These are phyloP conservation scores for Eurytemora carolleeae DNA, from an alignment of 1,140 invertebrate genomes.

Conservation along the genomic window DNA sequence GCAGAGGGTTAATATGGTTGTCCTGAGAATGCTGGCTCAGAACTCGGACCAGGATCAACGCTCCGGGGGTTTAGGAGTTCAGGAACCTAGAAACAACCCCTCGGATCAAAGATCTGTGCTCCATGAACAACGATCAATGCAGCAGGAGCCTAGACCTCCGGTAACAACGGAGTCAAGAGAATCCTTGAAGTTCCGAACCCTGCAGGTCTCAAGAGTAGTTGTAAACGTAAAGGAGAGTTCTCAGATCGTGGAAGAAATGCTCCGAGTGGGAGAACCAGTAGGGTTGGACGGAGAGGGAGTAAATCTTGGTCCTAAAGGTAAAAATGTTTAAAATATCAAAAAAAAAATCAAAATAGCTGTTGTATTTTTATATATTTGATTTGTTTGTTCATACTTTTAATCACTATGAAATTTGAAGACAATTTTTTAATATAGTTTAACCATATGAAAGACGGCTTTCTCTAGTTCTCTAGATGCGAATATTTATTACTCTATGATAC, in stretches of 20 bases:
- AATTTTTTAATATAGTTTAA: too few relatives aligned
- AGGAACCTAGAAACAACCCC: not conserved
- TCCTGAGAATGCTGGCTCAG: slow-evolving; percentile 68
- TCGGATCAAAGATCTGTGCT: slow-evolving; percentile 9
- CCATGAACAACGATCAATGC: slow-evolving; percentile 4
- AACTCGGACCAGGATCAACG: slow-evolving; percentile 60
- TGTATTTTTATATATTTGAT: too few relatives aligned
- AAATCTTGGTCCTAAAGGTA: slow-evolving; percentile 61
- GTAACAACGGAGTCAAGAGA: slow-evolving; percentile 25
- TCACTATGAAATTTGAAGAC: too few relatives aligned
- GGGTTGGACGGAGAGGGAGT: slow-evolving; percentile 78
- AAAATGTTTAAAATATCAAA: not conserved
- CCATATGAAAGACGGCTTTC: too few relatives aligned
- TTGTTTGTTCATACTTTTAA: too few relatives aligned
- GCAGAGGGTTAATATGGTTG: slow-evolving; percentile 61
- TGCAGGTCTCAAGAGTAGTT: slow-evolving; percentile 54
- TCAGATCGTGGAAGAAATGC: slow-evolving; percentile 49
- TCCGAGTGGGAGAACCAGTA: slow-evolving; percentile 32
- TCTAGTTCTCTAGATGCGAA: too few relatives aligned
- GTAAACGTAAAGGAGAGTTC: slow-evolving; percentile 48
- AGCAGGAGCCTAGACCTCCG: not conserved
- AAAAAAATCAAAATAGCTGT: too few relatives aligned
- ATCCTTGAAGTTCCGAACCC: slow-evolving; percentile 57
- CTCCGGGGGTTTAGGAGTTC: not conserved
- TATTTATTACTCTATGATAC: too few relatives aligned